Evolutionary conservation across 2,113 vertebrate genomes (phyloP), one percentile per base, ranked within the genome.

Genomic region (Cynopterus brachyotis): DNA sequence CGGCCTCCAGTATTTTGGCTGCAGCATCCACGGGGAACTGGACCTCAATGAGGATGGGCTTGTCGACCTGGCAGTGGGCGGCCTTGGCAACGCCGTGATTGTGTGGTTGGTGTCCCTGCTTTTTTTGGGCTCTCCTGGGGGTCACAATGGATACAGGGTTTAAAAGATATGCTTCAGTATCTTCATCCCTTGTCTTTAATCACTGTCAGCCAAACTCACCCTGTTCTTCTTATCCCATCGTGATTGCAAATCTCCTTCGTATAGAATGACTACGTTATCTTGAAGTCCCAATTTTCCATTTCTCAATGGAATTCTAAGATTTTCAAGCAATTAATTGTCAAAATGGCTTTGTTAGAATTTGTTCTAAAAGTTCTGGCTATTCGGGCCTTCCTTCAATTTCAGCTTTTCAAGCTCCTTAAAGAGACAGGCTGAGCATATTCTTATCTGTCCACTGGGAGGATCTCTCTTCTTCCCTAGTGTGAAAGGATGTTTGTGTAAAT

Each of bases 41-140:
- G 99, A 99, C 96, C 99, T 99, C 98, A 99, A 99, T 0, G 98
- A 99, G 6, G 99, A 99, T 0, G 99, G 99, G 8, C 99, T 99
- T 0, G 98, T 99, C 24, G 99, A 99, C 97, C 83, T 99, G 97
- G 99, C 99, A 0, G 99, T 99, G 0, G 99, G 99, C 60, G 99
- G 99, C 0, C 98, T 99, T 6, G 99, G 99, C 57, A 99, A 98
- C 0, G 99, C 99, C 0, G 99, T 99, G 93, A 98, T 99, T 55
- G 97, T 99, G 10, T 99, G 99, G 99, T 99, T 60, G 73, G 99
- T 99, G 70, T 6, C 26, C 45, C 60, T 3, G 3, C 66, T 82
- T 69, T 62, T 66, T n/a, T 62, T 24, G 42, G 0, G 53, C 50
- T 35, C n/a, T 0, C 53, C 45, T 22, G 70, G 28, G 60, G 62